phyloP scores from a whole-genome alignment of 2,797 vertebrate species.

The Otolemur crassicaudatus region DNA sequence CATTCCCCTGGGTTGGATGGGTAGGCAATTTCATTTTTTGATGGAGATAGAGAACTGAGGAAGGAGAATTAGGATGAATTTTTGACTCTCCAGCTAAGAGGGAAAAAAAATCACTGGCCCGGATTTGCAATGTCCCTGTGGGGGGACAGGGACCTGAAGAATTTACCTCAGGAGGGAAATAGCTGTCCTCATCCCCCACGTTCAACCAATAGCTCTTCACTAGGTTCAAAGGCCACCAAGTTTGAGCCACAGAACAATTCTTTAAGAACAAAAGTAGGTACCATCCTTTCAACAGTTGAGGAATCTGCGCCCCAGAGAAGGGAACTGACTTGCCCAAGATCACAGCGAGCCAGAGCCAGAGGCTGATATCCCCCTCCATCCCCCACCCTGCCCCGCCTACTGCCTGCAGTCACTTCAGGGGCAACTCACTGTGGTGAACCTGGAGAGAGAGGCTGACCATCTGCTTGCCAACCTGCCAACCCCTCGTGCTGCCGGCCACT shows the following conservation, averaged over 20 bases:
- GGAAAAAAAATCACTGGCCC: background rate
- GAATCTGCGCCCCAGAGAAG: background rate
- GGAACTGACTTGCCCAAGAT: background rate
- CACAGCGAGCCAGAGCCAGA: background rate
- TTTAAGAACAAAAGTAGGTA: background rate
- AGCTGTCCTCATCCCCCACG: background rate
- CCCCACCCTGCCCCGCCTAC: background rate
- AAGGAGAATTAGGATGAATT: conserved; percentile 1
- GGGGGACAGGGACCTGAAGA: background rate
- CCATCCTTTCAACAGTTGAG: background rate
- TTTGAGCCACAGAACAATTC: background rate
- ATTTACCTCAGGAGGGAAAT: background rate
- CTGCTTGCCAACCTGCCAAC: background rate
- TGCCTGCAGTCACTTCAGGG: background rate
- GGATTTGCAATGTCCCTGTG: background rate
- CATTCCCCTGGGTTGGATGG: background rate
- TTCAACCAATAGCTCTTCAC: background rate
- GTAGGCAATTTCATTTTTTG: background rate
- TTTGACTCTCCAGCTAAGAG: background rate
- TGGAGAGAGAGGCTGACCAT: background rate
- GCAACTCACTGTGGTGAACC: background rate
- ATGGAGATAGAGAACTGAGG: background rate
- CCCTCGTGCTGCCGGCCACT: background rate
- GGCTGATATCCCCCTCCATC: background rate
- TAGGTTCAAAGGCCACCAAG: background rate